Conservation (phyloP, 2,113 vertebrate species). For the Cephalopholis sonnerati region DNA sequence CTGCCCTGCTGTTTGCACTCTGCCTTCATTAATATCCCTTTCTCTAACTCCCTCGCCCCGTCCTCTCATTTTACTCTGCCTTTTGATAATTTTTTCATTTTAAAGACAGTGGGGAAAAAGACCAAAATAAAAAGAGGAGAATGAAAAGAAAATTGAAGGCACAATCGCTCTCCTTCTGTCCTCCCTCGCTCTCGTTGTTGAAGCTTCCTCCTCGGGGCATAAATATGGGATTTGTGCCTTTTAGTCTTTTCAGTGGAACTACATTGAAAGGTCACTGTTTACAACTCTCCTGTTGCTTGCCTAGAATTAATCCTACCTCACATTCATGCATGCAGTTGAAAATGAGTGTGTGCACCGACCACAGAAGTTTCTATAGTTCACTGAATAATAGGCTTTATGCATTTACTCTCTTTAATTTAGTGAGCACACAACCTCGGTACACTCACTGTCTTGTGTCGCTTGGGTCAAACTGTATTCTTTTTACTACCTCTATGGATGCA, state of each 20-base stretch:
- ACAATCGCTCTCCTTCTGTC: conserved; percentile 7
- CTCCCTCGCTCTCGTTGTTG: conserved; percentile 3
- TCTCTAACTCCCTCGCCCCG: not conserved
- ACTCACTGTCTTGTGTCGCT: not conserved
- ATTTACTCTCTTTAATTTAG: conserved; percentile 14
- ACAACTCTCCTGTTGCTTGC: conserved; percentile 17
- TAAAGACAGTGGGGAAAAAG: conserved; percentile 5
- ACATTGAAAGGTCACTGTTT: conserved; percentile 35
- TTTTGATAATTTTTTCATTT: conserved; percentile 24
- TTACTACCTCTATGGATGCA: not conserved
- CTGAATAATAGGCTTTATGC: conserved; percentile 11
- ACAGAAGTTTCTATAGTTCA: not conserved
- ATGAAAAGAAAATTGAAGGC: conserved; percentile 38
- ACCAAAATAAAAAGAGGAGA: conserved; percentile 49
- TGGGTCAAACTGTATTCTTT: not conserved
- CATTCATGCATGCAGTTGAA: conserved; percentile 5
- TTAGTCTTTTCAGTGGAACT: conserved; percentile 2
- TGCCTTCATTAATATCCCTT: conserved; percentile 50
- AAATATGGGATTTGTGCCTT: conserved; percentile 32
- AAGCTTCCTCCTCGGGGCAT: conserved; percentile 7
- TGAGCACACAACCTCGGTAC: not conserved
- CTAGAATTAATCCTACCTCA: conserved; percentile 36
- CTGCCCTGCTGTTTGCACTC: conserved; percentile 46
- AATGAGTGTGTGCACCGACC: conserved; percentile 10
- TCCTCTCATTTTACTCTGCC: not conserved